Evolutionary conservation across 2,113 vertebrate genomes (phyloP).

Genomic region (Chlamydotis undulata): DNA sequence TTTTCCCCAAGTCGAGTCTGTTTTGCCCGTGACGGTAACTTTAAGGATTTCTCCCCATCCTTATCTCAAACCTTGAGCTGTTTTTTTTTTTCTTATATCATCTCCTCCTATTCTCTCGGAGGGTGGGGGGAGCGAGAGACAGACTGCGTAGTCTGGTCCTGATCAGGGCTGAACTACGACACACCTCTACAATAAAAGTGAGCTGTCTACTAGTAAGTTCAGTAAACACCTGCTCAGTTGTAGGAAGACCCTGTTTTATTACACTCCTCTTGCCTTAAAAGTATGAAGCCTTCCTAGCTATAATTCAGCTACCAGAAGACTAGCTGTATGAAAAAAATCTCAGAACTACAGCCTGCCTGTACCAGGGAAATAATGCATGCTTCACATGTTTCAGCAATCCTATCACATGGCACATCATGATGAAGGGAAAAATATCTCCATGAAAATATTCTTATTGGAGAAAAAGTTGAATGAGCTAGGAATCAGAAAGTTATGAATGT

Average conservation of each 20-base stretch:
- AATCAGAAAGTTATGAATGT: not conserved
- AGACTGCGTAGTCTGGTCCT: no score
- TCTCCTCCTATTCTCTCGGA: no score
- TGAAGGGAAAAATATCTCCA: not conserved
- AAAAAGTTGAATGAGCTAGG: not conserved
- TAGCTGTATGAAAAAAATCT: not conserved
- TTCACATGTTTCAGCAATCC: not conserved
- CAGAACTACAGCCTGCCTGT: not conserved
- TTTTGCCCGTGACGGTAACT: no score
- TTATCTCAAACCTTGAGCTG: no score
- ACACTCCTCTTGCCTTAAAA: not conserved
- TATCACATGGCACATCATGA: not conserved
- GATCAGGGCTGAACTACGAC: no score
- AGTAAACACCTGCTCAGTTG: not conserved
- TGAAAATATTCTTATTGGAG: not conserved
- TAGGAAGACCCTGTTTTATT: not conserved
- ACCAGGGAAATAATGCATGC: not conserved
- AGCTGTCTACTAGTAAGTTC: not conserved
- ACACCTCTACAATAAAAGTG: not conserved
- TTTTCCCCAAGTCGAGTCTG: no score
- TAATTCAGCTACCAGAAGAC: not conserved
- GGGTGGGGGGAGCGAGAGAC: no score
- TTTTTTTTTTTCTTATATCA: no score
- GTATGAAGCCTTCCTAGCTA: not conserved
- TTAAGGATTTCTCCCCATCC: no score